Base-by-base conservation (phyloP, 1,140 invertebrate genomes). In the Drosophila melanogaster region DNA sequence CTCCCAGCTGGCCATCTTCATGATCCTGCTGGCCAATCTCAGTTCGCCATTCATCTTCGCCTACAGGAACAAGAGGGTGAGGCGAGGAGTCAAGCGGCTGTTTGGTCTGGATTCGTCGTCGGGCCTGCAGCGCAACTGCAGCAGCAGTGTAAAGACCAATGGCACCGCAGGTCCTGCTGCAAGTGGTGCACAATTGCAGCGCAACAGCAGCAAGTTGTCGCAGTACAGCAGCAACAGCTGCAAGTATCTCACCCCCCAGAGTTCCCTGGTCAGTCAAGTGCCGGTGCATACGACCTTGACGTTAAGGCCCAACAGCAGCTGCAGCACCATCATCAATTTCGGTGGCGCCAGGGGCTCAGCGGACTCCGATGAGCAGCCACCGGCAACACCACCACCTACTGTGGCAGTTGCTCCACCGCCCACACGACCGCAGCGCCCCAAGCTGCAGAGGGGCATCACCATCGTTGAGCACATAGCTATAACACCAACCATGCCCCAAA, bases 21-120 rank as follows among this genome's bases (percentile, higher is more conserved):
- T 96, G 75, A 92, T 96, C 14, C 92, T 96, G 14, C 90, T 96
- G 26, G 95, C 95, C 17, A 95, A 95, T 15, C 94, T 96, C 24
- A 93, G 95, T 2, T 96, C 95, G 12, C 96, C 96, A 0, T 94
- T 96, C 86, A 93, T 97, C 22, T 97, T 97, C 90, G 96, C 96
- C 10, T 95, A 96, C 81, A 94, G 96, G 6, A 97, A 96, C 33
- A 94, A 95, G 22, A 93, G 96, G 2, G 95, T 97, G 11, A 95
- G 96, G 73, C 93, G 95, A 6, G 96, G 97, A 76, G 93, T 95
- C 3, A 93, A 94, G 38, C 93, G 94, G 56, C 92, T 95, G 71
- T 94, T 95, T 61, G 93, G 94, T 61, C 91, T 94, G 61, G 77
- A 92, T 55, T 85, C 79, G 38, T 85, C 92, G 53, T 90, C 92